Conservation (phyloP, 2,888 invertebrate species). For the Apodemia hepburni region DNA sequence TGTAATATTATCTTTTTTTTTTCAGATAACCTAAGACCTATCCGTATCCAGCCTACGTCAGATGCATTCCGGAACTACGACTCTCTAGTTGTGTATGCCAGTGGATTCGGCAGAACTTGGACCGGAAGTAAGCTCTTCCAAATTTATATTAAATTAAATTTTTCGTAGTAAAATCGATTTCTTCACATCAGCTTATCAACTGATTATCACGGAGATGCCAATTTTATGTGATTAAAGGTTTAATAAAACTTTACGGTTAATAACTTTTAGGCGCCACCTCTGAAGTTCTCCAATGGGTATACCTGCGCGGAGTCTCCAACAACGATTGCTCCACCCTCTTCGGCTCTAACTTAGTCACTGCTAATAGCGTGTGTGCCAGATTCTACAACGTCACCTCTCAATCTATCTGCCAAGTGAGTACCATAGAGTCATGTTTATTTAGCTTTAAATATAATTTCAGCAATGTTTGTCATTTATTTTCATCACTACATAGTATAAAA, state of each 20-base stretch:
- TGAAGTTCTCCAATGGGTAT: slow-evolving; percentile 58
- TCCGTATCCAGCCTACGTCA: slow-evolving; percentile 47
- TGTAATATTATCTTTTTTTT: slow-evolving; percentile 16
- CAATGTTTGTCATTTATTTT: too few species aligned
- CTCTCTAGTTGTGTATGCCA: slow-evolving; percentile 43
- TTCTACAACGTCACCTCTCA: slow-evolving; percentile 67
- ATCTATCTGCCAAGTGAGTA: slow-evolving; percentile 6
- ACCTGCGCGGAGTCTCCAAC: slow-evolving; percentile 52
- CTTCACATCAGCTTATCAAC: too few species aligned
- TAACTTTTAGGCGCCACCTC: slow-evolving; percentile 40
- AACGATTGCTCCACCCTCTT: slow-evolving; percentile 40
- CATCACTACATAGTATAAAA: too few species aligned
- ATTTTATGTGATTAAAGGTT: too few species aligned
- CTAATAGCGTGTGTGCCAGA: slow-evolving; percentile 55
- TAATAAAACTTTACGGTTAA: not conserved
- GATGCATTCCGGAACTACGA: slow-evolving; percentile 53
- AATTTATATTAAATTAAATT: too few species aligned
- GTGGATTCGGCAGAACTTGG: slow-evolving; percentile 63
- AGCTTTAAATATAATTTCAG: too few species aligned
- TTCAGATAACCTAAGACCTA: slow-evolving; percentile 46
- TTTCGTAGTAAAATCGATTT: too few species aligned
- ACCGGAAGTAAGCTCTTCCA: slow-evolving; percentile 32
- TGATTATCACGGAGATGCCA: too few species aligned
- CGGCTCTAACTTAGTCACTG: slow-evolving; percentile 42
- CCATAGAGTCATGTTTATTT: not conserved